Percentiles rank a stretch among this genome's conserved stretches.
These are phyloP conservation scores for Caenorhabditis sinica DNA, from an alignment of 2,888 invertebrate species.

Conservation along the genomic window DNA sequence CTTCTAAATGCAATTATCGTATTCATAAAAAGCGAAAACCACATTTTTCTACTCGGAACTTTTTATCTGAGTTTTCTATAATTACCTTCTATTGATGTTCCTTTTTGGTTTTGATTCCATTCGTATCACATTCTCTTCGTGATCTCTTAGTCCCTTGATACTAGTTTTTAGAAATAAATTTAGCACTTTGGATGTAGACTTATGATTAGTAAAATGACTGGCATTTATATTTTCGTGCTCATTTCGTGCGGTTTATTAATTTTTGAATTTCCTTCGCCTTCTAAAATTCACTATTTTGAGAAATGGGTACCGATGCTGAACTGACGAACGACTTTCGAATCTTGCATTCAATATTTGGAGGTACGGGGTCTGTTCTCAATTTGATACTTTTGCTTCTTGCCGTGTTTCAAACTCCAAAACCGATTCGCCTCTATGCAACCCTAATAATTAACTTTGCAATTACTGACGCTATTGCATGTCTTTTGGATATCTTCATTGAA, in stretches of 20 bases:
- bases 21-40: background rate
- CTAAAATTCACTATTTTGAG: background rate
- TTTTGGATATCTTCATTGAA: constrained; percentile 37
- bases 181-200: constrained; percentile 11
- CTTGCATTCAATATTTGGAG: constrained; percentile 16
- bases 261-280: background rate
- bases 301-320: background rate
- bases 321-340: constrained; percentile 18
- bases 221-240: background rate
- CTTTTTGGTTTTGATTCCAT: background rate
- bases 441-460: constrained; percentile 38
- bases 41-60: constrained; percentile 1
- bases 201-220: constrained; percentile 8
- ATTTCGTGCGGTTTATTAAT: constrained; percentile 7
- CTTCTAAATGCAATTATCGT: background rate
- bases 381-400: constrained; percentile 20
- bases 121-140: constrained; percentile 13
- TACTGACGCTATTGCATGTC: constrained; percentile 16
- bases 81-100: constrained; percentile 1
- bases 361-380: constrained; percentile 23
- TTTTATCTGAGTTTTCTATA: background rate
- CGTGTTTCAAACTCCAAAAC: constrained; percentile 31
- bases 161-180: background rate
- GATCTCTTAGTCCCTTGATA: constrained; percentile 8
- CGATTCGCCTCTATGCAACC: constrained; percentile 29